Percentiles rank a stretch among this genome's conserved stretches.
phyloP scores from a whole-genome alignment of 1,140 invertebrate species.

The Halotydeus destructor region DNA sequence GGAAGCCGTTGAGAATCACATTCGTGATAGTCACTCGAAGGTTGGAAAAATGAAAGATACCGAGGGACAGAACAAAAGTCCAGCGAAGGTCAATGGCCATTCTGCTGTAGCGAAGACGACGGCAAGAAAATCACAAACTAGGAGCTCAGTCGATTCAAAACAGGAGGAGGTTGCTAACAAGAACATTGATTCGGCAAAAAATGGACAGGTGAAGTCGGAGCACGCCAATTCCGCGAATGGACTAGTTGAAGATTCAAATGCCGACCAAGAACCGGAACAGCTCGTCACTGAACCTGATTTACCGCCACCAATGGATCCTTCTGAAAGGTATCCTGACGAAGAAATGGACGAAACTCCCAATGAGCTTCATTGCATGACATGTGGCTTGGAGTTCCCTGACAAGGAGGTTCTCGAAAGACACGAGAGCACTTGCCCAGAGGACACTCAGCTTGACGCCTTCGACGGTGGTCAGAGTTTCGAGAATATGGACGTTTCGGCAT shows the following conservation, averaged over 20 bases:
- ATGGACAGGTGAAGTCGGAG: not conserved
- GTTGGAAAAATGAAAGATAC: not conserved
- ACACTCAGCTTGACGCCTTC: not conserved
- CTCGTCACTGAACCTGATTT: too few species aligned
- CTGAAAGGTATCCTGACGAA: too few species aligned
- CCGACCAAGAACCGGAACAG: too few species aligned
- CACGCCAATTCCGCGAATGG: too few species aligned
- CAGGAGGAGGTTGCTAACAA: not conserved
- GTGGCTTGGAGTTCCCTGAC: not conserved
- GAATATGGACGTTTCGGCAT: not conserved
- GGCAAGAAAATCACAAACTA: too few species aligned
- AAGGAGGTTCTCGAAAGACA: not conserved
- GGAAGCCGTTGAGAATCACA: constrained; percentile 1
- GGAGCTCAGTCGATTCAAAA: not conserved
- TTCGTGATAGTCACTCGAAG: not conserved
- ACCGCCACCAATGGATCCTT: too few species aligned
- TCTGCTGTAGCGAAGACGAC: not conserved
- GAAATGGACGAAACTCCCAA: not conserved
- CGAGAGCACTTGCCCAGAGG: not conserved
- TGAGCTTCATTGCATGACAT: not conserved
- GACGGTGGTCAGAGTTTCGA: not conserved
- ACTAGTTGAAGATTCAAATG: too few species aligned
- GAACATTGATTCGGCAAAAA: not conserved
- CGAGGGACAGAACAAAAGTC: too few species aligned
- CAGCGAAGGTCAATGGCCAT: too few species aligned